A percentile compares a stretch with the other conserved stretches of the same genome.
Conservation (phyloP, 2,113 vertebrate species). For the Geococcyx californianus region DNA sequence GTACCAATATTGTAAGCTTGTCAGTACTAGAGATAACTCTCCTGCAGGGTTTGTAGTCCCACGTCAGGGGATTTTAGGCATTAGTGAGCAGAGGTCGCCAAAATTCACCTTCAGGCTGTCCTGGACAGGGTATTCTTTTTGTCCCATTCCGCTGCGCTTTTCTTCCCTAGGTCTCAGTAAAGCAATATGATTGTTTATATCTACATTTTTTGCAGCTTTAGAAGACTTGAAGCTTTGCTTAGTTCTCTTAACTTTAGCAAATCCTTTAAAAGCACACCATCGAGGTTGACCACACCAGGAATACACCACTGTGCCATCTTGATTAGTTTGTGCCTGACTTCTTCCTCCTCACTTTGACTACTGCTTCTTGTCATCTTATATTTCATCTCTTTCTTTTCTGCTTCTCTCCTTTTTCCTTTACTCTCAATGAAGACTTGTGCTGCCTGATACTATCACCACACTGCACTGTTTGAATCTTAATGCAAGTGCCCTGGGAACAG, state of each 20-base stretch:
- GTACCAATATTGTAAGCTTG: background rate
- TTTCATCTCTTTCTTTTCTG: background rate
- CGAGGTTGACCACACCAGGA: background rate
- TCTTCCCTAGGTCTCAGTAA: background rate
- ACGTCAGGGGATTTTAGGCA: background rate
- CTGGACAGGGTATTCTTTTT: background rate
- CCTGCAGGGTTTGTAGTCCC: background rate
- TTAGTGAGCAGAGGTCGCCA: background rate
- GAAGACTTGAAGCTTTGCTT: background rate
- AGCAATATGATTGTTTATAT: background rate
- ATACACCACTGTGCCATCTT: background rate
- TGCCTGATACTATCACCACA: background rate
- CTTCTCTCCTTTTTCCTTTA: background rate
- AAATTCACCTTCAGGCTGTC: background rate
- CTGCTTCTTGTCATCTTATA: constrained; percentile 19
- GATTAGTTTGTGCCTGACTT: background rate
- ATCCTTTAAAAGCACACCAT: background rate
- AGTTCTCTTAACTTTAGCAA: background rate
- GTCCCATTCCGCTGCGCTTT: background rate
- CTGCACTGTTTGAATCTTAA: constrained; percentile 6
- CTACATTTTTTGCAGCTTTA: background rate
- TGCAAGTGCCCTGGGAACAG: background rate
- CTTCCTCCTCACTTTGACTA: background rate
- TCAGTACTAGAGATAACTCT: background rate
- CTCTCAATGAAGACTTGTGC: background rate